Evolutionary conservation across 2,888 invertebrate genomes (phyloP), one percentile per base, ranked within the genome.

Genomic region (Osedax frankpressi): DNA sequence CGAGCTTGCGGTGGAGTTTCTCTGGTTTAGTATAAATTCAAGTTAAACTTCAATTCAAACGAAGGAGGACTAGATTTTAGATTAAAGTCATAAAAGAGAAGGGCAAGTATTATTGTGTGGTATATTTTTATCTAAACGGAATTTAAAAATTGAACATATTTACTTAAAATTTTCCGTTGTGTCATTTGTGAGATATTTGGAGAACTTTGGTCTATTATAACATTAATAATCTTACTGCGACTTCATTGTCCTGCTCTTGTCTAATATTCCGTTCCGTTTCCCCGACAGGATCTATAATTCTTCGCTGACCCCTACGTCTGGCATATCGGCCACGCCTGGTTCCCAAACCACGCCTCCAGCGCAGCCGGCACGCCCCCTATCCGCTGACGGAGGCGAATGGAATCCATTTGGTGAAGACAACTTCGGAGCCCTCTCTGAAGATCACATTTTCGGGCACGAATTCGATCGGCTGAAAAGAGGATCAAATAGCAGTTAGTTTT

Each of bases 361-460:
- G 25, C 28, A 77, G 27, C 78, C 77, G 24, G 78, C 78, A 68
- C 77, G 83, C 70, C 81, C 87, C 28, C 81, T 87, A 28, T 84
- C 86, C 26, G 88, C 88, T 60, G 90, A 90, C 80, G 72, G 89
- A 59, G 87, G 88, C 2, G 89, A 90, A 77, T 92, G 92, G 92
- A 92, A 92, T 85, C 92, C 92, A 1, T 92, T 92, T 81, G 90
- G 90, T 80, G 87, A 88, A 72, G 85, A 84, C 73, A 89, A 89
- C 28, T 90, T 91, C 82, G 88, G 88, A 81, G 89, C 89, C 80
- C 87, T 90, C 85, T 89, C 89, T 2, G 91, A 91, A 80, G 91
- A 92, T 86, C 89, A 90, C 79, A 88, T 91, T 78, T 91, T 92
- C 84, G 91, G 91, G 74, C 90, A 89, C 62, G 91, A 92, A 84